phyloP scores from a whole-genome alignment of 30 jellyfish, hydroid and myxozoan genomes.

The Chrysaora quinquecirrha region DNA sequence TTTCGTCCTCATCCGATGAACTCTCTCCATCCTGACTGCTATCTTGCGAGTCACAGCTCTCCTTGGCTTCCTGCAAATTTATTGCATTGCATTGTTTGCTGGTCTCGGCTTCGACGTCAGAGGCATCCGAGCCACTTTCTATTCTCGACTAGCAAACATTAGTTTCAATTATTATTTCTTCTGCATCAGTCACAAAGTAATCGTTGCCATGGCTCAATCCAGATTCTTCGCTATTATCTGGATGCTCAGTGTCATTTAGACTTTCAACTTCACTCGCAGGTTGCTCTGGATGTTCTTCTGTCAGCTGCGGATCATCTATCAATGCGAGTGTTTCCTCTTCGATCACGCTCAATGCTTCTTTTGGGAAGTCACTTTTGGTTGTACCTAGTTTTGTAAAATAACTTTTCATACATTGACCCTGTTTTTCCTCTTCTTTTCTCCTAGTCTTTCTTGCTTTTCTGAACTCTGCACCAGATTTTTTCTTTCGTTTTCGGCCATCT shows the following conservation, averaged over 20 bases:
- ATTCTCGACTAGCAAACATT: not conserved
- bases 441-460: conserved; percentile 11
- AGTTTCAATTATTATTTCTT: not conserved
- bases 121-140: conserved; percentile 8
- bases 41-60: not conserved
- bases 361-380: not conserved
- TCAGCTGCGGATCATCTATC: not conserved
- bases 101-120: conserved; percentile 5
- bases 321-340: not conserved
- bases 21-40: not conserved
- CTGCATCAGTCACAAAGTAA: not conserved
- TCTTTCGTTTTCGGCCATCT: conserved; percentile 1
- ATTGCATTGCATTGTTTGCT: not conserved
- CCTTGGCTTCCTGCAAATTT: conserved; percentile 1
- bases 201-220: not conserved
- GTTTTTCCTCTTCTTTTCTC: conserved; percentile 15
- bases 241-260: not conserved
- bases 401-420: not conserved
- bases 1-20: not conserved
- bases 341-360: not conserved
- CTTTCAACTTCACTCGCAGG: conserved; percentile 14
- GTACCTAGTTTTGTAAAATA: conserved; percentile 2
- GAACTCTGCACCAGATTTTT: conserved; percentile 22
- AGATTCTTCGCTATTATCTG: not conserved
- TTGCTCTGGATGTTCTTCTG: not conserved